phyloP scores from a whole-genome alignment of 2,113 vertebrate genomes.

The Ancistrus triradiatus region DNA sequence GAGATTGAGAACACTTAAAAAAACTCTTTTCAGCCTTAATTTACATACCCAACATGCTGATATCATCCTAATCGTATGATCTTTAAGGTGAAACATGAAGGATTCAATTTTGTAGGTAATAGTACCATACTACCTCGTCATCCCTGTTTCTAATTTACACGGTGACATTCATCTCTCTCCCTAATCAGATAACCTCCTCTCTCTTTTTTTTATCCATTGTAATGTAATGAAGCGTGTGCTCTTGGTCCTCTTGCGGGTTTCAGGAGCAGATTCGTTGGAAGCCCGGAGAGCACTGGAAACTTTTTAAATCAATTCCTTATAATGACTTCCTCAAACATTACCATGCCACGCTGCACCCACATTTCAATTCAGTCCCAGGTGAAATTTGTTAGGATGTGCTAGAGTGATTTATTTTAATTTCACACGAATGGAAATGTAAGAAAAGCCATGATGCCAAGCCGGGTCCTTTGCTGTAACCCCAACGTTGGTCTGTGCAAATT shows the following conservation, averaged over 20 bases:
- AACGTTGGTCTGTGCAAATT: too few species aligned
- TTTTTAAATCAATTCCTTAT: constrained; percentile 30
- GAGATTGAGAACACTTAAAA: neutral
- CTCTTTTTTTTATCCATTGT: neutral
- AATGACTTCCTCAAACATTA: constrained; percentile 29
- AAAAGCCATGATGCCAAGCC: neutral
- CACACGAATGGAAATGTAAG: neutral
- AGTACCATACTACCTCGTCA: constrained; percentile 24
- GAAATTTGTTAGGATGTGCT: neutral
- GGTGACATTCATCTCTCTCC: constrained; percentile 30
- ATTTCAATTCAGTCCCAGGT: constrained; percentile 3
- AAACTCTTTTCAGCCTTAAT: constrained; percentile 6
- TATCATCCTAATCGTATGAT: too few species aligned
- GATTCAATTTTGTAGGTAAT: constrained; percentile 40
- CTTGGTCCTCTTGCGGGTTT: constrained; percentile 29
- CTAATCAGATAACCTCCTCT: constrained; percentile 9
- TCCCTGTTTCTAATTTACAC: constrained; percentile 34
- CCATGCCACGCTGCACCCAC: neutral
- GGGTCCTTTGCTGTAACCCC: too few species aligned
- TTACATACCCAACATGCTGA: constrained; percentile 21
- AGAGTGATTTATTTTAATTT: neutral
- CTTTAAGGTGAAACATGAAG: constrained; percentile 27
- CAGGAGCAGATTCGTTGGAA: constrained; percentile 12
- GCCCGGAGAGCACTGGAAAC: neutral
- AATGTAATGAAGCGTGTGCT: constrained; percentile 22